Base-by-base conservation (phyloP, 2,797 vertebrate species). In the Chromobotia macracanthus region DNA sequence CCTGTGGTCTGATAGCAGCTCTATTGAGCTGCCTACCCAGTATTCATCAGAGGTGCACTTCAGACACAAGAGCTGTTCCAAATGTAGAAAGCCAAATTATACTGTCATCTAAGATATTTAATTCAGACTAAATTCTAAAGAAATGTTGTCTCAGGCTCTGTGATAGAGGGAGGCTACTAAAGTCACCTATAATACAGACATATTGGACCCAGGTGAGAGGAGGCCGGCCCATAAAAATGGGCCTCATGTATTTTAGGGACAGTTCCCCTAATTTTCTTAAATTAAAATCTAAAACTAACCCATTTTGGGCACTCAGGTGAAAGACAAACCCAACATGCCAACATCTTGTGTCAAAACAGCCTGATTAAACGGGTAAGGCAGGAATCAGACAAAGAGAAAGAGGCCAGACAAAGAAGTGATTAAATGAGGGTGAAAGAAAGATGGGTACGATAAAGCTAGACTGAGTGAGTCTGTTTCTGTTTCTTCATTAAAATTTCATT, bases 401-500 rank as follows among this genome's bases (percentile, higher is more conserved):
- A 58, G 21, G 21, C 55, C 56, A 28, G 23, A 28, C 56, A 12
- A 28, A 60, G 46, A 16, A 73, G 69, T 82, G 41, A 76, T 85
- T 84, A 78, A 72, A 75, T 56, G 35, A 64, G 60, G 9, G 46
- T 19, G 19, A 75, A 61, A 67, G 58, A 71, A 75, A 71, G 73
- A 83, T 38, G 38, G 69, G 70, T 55, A 64, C 67, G 65, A 75
- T 82, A 74, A 79, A 74, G 41, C 65, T 48, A 67, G 81, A 82
- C 65, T 75, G 81, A 79, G 72, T 60, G 78, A 83, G 66, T 80
- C 72, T 72, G 81, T 80, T 75, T 71, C 76, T 60, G 72, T 75
- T 80, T 75, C 81, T 76, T 82, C 81, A 82, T 83, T 83, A 83
- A 83, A 83, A 77, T 83, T 83, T 80, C 58, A 83, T 83, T n/a